Conservation (phyloP, 2,888 invertebrate species). For the Prosopocoilus inquinatus region DNA sequence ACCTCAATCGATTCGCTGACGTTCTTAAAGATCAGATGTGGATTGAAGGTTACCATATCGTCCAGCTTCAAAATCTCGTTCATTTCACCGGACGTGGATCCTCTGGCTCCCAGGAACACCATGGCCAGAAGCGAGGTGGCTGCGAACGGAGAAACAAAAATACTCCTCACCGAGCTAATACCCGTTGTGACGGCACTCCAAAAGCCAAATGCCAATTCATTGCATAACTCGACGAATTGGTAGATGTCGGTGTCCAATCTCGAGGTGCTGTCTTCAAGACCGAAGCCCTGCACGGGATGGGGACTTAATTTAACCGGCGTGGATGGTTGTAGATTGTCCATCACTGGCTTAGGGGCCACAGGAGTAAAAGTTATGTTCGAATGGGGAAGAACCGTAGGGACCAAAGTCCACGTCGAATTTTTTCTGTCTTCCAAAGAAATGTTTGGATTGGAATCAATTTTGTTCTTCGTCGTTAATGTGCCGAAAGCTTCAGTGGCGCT, state of each 20-base stretch:
- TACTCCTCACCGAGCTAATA: slow-evolving; percentile 72
- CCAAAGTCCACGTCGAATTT: slow-evolving; percentile 54
- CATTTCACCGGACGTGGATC: slow-evolving; percentile 87
- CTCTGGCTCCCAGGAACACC: slow-evolving; percentile 85
- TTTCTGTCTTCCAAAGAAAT: too few relatives aligned
- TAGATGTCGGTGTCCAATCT: slow-evolving; percentile 71
- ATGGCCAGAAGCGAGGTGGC: slow-evolving; percentile 84
- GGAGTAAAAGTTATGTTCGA: slow-evolving; percentile 22
- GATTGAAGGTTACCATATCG: slow-evolving; percentile 87
- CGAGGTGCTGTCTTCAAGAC: slow-evolving; percentile 73
- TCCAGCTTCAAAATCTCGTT: slow-evolving; percentile 81
- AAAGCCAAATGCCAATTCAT: slow-evolving; percentile 80
- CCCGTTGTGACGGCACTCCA: slow-evolving; percentile 73
- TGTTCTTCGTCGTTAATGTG: too few relatives aligned
- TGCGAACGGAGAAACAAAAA: slow-evolving; percentile 81
- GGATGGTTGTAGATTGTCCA: slow-evolving; percentile 35
- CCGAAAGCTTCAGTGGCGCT: too few relatives aligned
- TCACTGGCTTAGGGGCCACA: slow-evolving; percentile 13
- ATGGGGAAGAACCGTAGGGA: slow-evolving; percentile 58
- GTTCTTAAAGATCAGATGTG: slow-evolving; percentile 82
- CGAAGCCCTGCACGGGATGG: slow-evolving; percentile 61
- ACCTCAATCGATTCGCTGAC: slow-evolving; percentile 78
- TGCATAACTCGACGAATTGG: slow-evolving; percentile 77
- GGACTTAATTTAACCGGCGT: slow-evolving; percentile 54
- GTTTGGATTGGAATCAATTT: too few relatives aligned